Conservation (phyloP, 2,797 vertebrate species). For the Sternarchorhynchus goeldii region DNA sequence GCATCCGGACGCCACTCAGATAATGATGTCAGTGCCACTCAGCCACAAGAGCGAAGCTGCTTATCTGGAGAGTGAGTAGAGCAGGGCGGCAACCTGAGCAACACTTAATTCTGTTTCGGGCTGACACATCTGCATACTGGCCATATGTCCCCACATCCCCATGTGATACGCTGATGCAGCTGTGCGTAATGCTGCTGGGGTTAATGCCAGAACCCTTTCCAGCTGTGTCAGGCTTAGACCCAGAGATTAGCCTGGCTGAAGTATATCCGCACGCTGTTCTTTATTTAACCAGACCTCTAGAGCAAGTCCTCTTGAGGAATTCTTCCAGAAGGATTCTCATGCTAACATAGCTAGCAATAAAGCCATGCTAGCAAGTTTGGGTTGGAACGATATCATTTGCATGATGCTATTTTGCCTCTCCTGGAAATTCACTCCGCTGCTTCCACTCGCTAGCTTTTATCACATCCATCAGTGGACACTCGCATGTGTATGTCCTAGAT, state of each 20-base stretch:
- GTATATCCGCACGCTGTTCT: neutral
- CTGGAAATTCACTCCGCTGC: neutral
- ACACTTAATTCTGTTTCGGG: constrained; percentile 7
- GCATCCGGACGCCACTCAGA: constrained; percentile 17
- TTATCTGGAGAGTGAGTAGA: constrained; percentile 33
- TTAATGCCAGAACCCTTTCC: neutral
- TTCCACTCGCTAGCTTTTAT: constrained; percentile 11
- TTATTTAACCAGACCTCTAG: constrained; percentile 20
- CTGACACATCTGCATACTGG: neutral
- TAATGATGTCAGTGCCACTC: constrained; percentile 18
- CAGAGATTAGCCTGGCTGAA: constrained; percentile 18
- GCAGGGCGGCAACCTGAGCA: neutral
- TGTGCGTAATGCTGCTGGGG: constrained; percentile 16
- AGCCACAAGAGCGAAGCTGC: neutral
- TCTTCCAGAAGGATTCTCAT: no score
- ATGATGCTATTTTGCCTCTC: neutral
- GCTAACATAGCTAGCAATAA: neutral
- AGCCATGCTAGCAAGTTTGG: neutral
- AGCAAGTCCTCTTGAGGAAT: neutral
- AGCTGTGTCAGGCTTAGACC: constrained; percentile 21
- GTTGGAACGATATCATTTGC: neutral
- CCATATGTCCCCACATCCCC: constrained; percentile 8
- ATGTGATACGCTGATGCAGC: constrained; percentile 29
- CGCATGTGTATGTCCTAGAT: neutral
- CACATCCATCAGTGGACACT: constrained; percentile 2